phyloP scores from a whole-genome alignment of 1,140 invertebrate species.

The Tetragonula clypearis region DNA sequence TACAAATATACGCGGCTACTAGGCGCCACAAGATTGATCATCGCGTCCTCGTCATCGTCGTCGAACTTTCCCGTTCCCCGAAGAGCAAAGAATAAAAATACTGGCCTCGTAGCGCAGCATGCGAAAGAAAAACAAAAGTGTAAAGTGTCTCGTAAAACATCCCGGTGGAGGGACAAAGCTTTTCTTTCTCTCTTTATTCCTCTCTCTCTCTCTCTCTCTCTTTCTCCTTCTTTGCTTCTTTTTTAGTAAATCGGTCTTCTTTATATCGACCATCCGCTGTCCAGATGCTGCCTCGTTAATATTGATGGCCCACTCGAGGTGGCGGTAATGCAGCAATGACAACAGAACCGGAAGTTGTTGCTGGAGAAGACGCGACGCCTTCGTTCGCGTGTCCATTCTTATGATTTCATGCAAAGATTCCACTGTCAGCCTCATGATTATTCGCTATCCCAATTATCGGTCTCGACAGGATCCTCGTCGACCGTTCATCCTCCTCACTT shows the following conservation, averaged over 20 bases:
- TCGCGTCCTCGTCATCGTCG: not conserved
- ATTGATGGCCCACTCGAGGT: conserved; percentile 68
- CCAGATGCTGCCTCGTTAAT: conserved; percentile 68
- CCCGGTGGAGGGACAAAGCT: not conserved
- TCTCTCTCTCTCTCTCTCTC: too few relatives aligned
- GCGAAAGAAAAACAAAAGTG: not conserved
- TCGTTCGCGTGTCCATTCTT: conserved; percentile 49
- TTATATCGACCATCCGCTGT: conserved; percentile 42
- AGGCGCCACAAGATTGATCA: conserved; percentile 7
- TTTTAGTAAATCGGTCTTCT: conserved; percentile 40
- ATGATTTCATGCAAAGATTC: conserved; percentile 57
- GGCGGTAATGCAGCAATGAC: conserved; percentile 63
- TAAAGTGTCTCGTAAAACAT: not conserved
- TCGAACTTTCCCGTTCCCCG: not conserved
- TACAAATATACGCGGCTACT: conserved; percentile 22
- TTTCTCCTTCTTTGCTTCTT: not conserved
- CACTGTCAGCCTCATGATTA: conserved; percentile 49
- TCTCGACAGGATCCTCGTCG: not conserved
- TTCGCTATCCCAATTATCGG: conserved; percentile 44
- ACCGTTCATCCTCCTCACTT: not conserved
- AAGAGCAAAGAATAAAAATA: not conserved
- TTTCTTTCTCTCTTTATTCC: too few relatives aligned
- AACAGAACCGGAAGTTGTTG: conserved; percentile 40
- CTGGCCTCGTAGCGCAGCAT: not conserved
- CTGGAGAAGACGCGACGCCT: conserved; percentile 19